These are phyloP conservation scores for Menura novaehollandiae DNA, from an alignment of 2,113 vertebrate species.

Conservation along the genomic window DNA sequence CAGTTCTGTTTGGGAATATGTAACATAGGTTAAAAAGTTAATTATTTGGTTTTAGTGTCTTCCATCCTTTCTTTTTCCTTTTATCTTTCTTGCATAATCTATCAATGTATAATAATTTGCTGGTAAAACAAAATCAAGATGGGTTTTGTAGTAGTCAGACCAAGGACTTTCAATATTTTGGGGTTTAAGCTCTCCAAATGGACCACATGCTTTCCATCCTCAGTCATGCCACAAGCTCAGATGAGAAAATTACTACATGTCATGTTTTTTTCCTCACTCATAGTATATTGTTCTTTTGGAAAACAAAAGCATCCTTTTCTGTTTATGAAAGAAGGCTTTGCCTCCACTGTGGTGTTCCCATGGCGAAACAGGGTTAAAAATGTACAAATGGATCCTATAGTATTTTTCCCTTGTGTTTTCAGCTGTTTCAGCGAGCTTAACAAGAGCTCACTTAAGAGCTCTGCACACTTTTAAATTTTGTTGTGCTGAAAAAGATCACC, in stretches of 20 bases:
- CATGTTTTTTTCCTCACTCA: neutral
- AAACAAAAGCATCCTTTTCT: neutral
- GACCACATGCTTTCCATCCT: neutral
- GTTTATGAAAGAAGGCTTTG: neutral
- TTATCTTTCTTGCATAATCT: neutral
- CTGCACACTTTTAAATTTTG: neutral
- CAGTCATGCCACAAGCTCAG: neutral
- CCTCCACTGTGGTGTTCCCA: neutral
- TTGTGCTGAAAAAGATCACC: neutral
- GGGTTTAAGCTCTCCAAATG: neutral
- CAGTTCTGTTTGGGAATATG: neutral
- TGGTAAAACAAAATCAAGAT: neutral
- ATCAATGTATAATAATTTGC: too few species aligned
- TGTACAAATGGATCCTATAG: neutral
- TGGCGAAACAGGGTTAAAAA: neutral
- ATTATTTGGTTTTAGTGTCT: neutral
- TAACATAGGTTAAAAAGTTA: neutral
- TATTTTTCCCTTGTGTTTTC: neutral
- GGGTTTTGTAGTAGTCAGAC: neutral
- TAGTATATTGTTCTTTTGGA: fast-evolving
- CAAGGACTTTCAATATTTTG: neutral
- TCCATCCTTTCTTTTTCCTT: neutral
- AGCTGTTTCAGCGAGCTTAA: neutral
- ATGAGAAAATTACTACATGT: neutral
- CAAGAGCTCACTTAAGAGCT: too few species aligned